Percentiles rank a stretch among this genome's conserved stretches.
phyloP scores from a whole-genome alignment of 2,113 vertebrate species.

The Phyllostomus discolor region DNA sequence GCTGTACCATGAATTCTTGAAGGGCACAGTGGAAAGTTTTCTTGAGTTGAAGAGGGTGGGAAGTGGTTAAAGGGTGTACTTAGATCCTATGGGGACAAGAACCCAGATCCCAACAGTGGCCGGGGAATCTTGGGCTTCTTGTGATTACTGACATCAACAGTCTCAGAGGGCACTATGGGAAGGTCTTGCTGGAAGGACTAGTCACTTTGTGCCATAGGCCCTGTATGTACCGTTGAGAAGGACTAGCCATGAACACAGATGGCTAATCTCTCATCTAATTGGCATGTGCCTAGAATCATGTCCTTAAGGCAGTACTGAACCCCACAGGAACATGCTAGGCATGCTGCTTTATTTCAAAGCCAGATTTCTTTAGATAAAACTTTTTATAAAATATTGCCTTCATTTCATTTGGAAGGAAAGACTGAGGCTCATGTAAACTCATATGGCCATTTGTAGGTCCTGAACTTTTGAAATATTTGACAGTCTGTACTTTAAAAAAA shows the following conservation, averaged over 20 bases:
- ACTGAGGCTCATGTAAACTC: neutral
- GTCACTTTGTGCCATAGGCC: neutral
- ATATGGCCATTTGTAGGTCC: neutral
- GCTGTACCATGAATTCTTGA: neutral
- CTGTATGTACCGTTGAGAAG: too few species aligned
- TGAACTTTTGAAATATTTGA: conserved; percentile 12
- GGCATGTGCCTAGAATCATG: neutral
- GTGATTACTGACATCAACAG: neutral
- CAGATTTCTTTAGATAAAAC: neutral
- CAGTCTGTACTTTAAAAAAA: neutral
- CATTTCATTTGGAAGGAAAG: conserved; percentile 13
- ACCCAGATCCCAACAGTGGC: neutral
- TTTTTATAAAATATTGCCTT: neutral
- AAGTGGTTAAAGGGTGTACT: neutral
- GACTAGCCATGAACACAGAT: neutral
- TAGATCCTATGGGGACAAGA: neutral
- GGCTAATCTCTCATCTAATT: neutral
- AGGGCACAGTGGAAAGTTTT: neutral
- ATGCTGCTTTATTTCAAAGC: neutral
- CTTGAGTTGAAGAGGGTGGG: neutral
- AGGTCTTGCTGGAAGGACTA: neutral
- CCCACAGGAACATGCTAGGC: neutral
- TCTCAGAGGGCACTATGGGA: neutral
- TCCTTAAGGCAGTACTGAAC: neutral
- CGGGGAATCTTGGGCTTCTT: neutral